A percentile compares a stretch with the other conserved stretches of the same genome.
phyloP scores from a whole-genome alignment of 2,797 vertebrate species.

The Spheniscus humboldti region DNA sequence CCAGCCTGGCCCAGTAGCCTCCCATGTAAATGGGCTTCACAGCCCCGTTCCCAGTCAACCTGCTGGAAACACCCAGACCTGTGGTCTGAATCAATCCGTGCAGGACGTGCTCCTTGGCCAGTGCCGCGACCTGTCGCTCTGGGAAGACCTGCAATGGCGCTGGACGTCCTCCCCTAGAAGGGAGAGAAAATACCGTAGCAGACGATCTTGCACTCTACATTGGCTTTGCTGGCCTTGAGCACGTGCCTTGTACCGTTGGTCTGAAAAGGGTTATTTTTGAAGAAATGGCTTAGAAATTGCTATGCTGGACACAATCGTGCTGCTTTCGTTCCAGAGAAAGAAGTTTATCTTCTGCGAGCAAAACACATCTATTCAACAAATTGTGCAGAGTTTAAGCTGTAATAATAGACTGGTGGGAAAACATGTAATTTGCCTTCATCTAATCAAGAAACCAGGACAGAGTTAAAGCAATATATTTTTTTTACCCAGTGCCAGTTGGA shows the following conservation, averaged over 20 bases:
- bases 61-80: background rate
- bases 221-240: background rate
- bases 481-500: background rate
- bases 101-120: background rate
- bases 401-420: slow-evolving; percentile 28
- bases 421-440: slow-evolving; percentile 35
- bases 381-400: slow-evolving; percentile 8
- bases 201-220: background rate
- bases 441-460: slow-evolving; percentile 1
- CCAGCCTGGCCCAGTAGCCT: background rate
- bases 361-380: slow-evolving; percentile 40
- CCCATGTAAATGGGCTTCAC: background rate
- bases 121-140: accelerated
- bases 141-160: background rate
- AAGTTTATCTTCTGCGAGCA: slow-evolving; percentile 32
- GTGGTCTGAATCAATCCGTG: too few species aligned
- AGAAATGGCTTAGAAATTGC: slow-evolving; percentile 41
- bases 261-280: background rate
- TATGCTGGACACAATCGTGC: background rate
- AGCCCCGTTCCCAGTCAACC: background rate
- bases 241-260: too few species aligned
- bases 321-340: slow-evolving; percentile 28
- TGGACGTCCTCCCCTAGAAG: background rate
- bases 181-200: background rate
- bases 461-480: background rate